Evolutionary conservation across 2,113 vertebrate genomes (phyloP).

Genomic region (Anarhynchus alexandrinus): DNA sequence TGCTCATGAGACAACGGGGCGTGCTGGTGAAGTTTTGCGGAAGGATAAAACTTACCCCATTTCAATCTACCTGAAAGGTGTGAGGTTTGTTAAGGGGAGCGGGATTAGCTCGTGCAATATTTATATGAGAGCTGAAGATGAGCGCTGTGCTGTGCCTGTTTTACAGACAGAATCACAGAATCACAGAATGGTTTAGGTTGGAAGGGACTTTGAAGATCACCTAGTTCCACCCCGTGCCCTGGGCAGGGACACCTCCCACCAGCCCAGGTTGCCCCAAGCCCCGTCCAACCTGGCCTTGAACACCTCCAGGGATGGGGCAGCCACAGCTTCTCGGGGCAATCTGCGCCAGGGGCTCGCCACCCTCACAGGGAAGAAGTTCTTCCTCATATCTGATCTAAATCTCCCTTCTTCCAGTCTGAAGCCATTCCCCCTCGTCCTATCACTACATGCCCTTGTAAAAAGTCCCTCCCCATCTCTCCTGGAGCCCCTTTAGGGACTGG

Average conservation of each 20-base stretch:
- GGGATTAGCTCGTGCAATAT: neutral
- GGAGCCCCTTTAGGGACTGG: too few species aligned
- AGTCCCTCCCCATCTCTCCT: too few species aligned
- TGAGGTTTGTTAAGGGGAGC: neutral
- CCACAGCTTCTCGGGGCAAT: neutral
- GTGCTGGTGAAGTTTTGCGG: fast-evolving
- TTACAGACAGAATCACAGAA: neutral
- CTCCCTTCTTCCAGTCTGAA: too few species aligned
- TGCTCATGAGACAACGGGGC: fast-evolving
- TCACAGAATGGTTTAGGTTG: neutral
- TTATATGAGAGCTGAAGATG: fast-evolving
- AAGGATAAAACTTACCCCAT: neutral
- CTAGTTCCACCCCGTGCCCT: neutral
- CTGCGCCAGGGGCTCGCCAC: too few species aligned
- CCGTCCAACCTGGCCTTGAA: neutral
- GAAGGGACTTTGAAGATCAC: neutral
- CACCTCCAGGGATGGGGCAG: neutral
- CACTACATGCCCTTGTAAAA: too few species aligned
- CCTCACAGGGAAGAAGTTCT: too few species aligned
- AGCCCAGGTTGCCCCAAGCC: neutral
- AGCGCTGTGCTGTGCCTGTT: too few species aligned
- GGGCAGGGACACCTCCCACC: neutral
- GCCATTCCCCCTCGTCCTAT: too few species aligned
- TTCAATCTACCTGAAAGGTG: neutral
- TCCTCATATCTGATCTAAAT: too few species aligned